phyloP scores from a whole-genome alignment of 2,888 invertebrate genomes.

The Oscheius onirici region DNA sequence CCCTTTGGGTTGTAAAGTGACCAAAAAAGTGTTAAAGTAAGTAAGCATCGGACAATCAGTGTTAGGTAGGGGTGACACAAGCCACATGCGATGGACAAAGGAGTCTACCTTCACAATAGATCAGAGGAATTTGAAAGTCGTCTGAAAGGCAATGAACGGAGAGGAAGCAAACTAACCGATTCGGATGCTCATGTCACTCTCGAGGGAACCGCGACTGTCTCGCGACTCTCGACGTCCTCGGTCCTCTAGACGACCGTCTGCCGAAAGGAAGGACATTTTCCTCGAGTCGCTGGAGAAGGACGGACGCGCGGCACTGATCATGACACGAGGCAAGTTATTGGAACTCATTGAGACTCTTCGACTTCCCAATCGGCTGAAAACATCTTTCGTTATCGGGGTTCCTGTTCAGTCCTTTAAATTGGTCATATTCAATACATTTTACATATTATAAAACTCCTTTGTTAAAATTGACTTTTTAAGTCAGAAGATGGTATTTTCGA shows the following conservation, averaged over 20 bases:
- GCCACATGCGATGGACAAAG: conserved; percentile 17
- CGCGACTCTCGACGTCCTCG: conserved; percentile 60
- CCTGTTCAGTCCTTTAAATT: too few species aligned
- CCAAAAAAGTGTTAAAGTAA: too few species aligned
- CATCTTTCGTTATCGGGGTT: not conserved
- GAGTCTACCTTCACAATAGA: conserved; percentile 19
- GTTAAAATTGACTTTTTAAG: too few species aligned
- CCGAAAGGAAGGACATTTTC: conserved; percentile 70
- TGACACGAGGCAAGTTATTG: conserved; percentile 68
- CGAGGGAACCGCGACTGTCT: conserved; percentile 65
- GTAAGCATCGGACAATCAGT: not conserved
- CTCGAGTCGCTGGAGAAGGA: conserved; percentile 64
- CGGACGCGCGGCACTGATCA: conserved; percentile 70
- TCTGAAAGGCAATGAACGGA: conserved; percentile 1
- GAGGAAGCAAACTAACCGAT: conserved; percentile 42
- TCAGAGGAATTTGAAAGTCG: conserved; percentile 20
- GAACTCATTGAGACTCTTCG: conserved; percentile 69
- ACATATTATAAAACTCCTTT: too few species aligned
- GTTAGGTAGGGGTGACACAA: not conserved
- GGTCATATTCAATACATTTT: too few species aligned
- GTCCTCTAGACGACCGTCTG: conserved; percentile 70
- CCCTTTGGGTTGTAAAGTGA: too few species aligned
- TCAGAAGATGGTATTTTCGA: too few species aligned
- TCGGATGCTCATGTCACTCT: conserved; percentile 66
- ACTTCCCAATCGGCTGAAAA: conserved; percentile 57